Conservation (phyloP, 2,888 invertebrate genomes). For the Acanthacorydalis orientalis region DNA sequence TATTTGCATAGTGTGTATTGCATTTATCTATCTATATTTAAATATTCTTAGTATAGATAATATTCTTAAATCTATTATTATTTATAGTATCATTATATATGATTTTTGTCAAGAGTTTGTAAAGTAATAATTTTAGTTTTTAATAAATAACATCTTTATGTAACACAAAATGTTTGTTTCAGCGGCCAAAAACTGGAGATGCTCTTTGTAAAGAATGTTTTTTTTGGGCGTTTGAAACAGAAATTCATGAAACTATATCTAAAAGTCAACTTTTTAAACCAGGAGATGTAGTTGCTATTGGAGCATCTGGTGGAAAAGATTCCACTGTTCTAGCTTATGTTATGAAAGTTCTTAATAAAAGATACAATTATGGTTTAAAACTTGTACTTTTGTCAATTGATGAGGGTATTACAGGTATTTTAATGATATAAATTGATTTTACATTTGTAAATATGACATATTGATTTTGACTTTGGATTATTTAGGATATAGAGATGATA, state of each 20-base stretch:
- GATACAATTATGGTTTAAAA: slow-evolving; percentile 78
- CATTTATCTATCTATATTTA: too few relatives aligned
- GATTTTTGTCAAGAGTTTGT: too few relatives aligned
- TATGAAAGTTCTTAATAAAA: slow-evolving; percentile 77
- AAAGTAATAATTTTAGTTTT: too few relatives aligned
- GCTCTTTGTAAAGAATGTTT: slow-evolving; percentile 90
- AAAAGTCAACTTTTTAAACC: slow-evolving; percentile 63
- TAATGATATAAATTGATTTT: neutral
- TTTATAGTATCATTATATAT: too few relatives aligned
- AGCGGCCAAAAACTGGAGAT: slow-evolving; percentile 85
- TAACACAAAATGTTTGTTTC: slow-evolving; percentile 16
- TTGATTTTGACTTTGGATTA: slow-evolving; percentile 6
- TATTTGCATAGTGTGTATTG: too few relatives aligned
- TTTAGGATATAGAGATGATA: slow-evolving; percentile 79
- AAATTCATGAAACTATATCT: slow-evolving; percentile 82
- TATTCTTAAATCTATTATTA: too few relatives aligned
- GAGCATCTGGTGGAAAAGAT: slow-evolving; percentile 89
- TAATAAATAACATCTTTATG: too few relatives aligned
- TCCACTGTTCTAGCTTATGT: slow-evolving; percentile 95
- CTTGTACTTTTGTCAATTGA: slow-evolving; percentile 89
- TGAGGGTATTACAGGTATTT: slow-evolving; percentile 81
- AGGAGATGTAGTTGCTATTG: slow-evolving; percentile 80
- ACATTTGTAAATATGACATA: neutral
- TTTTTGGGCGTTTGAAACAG: slow-evolving; percentile 82
- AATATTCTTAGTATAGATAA: too few relatives aligned